phyloP scores from a whole-genome alignment of 2,797 vertebrate species.

The Capromys pilorides region DNA sequence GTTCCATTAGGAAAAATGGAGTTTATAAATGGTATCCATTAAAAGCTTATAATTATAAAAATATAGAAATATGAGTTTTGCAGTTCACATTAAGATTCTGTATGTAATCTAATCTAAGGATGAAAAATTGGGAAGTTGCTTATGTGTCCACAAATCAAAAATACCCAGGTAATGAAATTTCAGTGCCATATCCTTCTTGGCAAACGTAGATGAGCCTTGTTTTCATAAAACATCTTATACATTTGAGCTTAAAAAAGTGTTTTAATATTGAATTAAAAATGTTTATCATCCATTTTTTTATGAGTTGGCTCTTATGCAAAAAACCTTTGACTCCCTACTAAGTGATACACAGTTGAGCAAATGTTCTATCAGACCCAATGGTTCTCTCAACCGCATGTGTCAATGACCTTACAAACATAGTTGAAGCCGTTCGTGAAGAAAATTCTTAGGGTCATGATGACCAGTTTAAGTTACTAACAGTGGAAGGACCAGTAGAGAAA shows the following conservation, averaged over 20 bases:
- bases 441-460: background rate
- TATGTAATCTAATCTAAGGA: conserved; percentile 48
- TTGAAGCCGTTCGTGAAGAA: background rate
- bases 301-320: conserved; percentile 39
- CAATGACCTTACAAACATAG: background rate
- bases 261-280: conserved; percentile 49
- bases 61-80: conserved; percentile 55
- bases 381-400: background rate
- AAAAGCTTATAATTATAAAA: conserved; percentile 58
- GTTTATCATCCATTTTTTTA: conserved; percentile 49
- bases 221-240: conserved; percentile 40
- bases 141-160: conserved; percentile 59
- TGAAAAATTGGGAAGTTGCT: conserved; percentile 27
- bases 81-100: conserved; percentile 43
- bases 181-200: conserved; percentile 35
- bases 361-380: conserved; percentile 35
- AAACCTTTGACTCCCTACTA: conserved; percentile 9
- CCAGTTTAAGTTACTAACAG: background rate
- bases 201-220: conserved; percentile 4
- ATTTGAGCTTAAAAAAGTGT: background rate
- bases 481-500: background rate
- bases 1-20: conserved; percentile 17
- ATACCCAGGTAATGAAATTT: conserved; percentile 60
- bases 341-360: conserved; percentile 57
- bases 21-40: conserved; percentile 23